phyloP scores from a whole-genome alignment of 1,140 invertebrate genomes.

The Plodia interpunctella region DNA sequence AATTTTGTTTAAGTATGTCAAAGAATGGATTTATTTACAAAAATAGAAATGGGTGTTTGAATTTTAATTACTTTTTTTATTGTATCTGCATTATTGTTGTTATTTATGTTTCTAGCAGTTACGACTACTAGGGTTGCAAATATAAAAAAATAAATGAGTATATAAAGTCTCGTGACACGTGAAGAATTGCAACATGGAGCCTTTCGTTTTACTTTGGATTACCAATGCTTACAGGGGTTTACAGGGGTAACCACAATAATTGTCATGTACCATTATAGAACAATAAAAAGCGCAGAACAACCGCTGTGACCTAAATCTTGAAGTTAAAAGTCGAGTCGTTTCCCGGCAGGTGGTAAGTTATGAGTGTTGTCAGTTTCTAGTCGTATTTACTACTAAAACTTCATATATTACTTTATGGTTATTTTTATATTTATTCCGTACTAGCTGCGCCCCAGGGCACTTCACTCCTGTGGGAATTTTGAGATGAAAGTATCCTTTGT shows the following conservation, averaged over 20 bases:
- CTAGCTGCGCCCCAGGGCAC: too few species aligned
- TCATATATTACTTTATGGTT: neutral
- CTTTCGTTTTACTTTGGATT: too few species aligned
- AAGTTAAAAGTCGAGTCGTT: neutral
- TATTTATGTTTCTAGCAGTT: too few species aligned
- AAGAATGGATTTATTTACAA: conserved; percentile 10
- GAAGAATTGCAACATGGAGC: too few species aligned
- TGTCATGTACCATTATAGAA: neutral
- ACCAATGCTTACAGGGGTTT: too few species aligned
- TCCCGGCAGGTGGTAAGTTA: conserved; percentile 7
- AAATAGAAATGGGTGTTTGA: neutral
- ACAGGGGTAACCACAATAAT: neutral
- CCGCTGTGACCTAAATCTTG: conserved; percentile 5
- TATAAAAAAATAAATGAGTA: too few species aligned
- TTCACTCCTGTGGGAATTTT: too few species aligned
- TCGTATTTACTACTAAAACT: neutral
- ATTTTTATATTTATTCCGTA: too few species aligned
- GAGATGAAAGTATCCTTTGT: too few species aligned
- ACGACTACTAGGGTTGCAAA: too few species aligned
- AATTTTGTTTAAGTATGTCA: conserved; percentile 20
- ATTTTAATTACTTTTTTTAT: neutral
- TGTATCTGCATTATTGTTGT: too few species aligned
- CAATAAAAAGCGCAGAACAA: neutral
- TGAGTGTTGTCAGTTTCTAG: neutral
- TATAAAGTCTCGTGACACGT: too few species aligned